Base-by-base conservation (phyloP, 2,797 vertebrate genomes). In the Neostethus bicornis region DNA sequence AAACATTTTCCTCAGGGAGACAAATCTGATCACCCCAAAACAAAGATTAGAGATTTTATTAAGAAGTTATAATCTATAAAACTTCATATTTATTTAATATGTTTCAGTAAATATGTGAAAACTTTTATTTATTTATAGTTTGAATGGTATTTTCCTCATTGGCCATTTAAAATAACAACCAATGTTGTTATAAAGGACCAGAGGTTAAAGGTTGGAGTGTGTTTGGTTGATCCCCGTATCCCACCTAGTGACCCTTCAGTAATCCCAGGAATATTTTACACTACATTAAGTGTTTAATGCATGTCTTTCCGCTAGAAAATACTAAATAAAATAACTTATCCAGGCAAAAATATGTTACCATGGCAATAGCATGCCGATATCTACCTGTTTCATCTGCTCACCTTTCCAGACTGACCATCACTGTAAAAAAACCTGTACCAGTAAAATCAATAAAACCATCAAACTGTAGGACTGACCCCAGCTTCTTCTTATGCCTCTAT, bases 261-360 rank as follows among this genome's bases (percentile, higher is more conserved):
- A 91, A 91, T 91, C 91, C 91, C 84, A 89, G 90, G 92, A 89
- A 88, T 84, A 93, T 93, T 83, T 92, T 76, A 29, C 49, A 61
- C 56, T 11, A 55, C 64, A 62, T 79, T 90, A 92, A 92, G 92
- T 93, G 91, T 93, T 92, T 93, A 93, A 93, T 95, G 95, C 94
- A 95, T 96, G 94, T 75, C 61, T 74, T 63, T 92, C 81, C 80
- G 88, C 91, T 93, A 93, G 91, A 92, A 88, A 90, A 91, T 90
- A 93, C 88, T 93, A 87, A 92, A 84, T 79, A 73, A 75, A n/a
- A 79, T 86, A 2, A 81, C 72, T 54, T 73, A 68, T 59, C 47
- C 61, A 60, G 64, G 62, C 60, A 70, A 92, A 92, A 91, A 90
- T 92, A 87, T 85, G 90, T 39, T 89, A 88, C 92, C 92, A 93